Conservation (phyloP, 2,888 invertebrate species). For the Pemphredon lugubris region DNA sequence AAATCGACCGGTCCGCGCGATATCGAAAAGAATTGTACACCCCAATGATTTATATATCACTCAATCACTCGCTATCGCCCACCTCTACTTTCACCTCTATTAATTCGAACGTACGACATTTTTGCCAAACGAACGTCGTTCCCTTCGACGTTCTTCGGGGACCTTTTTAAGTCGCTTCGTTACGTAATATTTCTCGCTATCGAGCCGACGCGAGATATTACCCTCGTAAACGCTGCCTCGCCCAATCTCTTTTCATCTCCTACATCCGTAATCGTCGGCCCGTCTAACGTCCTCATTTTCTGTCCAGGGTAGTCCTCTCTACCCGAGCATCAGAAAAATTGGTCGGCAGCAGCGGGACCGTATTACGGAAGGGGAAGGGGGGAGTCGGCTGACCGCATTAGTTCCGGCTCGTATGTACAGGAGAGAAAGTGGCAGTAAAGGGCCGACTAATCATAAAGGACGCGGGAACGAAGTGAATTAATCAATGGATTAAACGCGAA, state of each 20-base stretch:
- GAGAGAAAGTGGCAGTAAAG: conserved; percentile 68
- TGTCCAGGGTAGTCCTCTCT: conserved; percentile 20
- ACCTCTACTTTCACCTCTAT: too few relatives aligned
- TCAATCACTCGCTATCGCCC: too few relatives aligned
- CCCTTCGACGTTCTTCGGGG: background rate
- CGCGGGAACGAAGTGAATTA: conserved; percentile 77
- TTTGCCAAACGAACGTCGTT: too few relatives aligned
- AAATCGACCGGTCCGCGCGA: too few relatives aligned
- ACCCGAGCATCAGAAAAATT: conserved; percentile 71
- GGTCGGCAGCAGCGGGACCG: conserved; percentile 62
- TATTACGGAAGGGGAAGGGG: conserved; percentile 56
- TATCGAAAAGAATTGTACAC: too few relatives aligned
- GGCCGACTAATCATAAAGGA: conserved; percentile 77
- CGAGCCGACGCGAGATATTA: conserved; percentile 1
- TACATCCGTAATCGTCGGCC: conserved; percentile 41
- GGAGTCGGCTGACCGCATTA: conserved; percentile 68
- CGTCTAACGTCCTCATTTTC: conserved; percentile 38
- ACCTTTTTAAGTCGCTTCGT: conserved; percentile 1
- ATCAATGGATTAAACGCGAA: conserved; percentile 78
- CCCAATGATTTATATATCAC: too few relatives aligned
- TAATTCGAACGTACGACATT: too few relatives aligned
- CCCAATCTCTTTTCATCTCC: conserved; percentile 45
- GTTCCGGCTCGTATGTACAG: conserved; percentile 67
- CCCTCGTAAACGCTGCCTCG: conserved; percentile 22
- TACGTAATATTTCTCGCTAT: background rate